These are phyloP conservation scores for Brotula barbata DNA, from an alignment of 2,797 vertebrate species.

Conservation along the genomic window DNA sequence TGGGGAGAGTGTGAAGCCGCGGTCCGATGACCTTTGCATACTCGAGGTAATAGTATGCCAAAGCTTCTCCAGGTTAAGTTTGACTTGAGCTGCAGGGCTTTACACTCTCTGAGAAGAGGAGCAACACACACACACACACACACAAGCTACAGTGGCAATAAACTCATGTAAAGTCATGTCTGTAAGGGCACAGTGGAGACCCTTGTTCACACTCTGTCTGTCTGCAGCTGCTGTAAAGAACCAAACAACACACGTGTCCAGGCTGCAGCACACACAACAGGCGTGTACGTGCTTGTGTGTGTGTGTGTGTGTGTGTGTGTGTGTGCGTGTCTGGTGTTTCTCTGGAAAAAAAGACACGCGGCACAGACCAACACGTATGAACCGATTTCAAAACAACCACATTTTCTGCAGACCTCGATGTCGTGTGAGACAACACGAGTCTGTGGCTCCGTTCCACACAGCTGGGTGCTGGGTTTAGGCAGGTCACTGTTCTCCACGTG, in stretches of 20 bases:
- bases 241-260: conserved; percentile 48
- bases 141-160: conserved; percentile 28
- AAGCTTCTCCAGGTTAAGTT: conserved; percentile 10
- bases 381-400: too few species aligned
- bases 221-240: conserved; percentile 64
- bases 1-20: neutral
- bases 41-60: conserved; percentile 27
- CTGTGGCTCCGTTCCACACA: too few species aligned
- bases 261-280: conserved; percentile 51
- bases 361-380: too few species aligned
- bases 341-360: too few species aligned
- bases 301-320: too few species aligned
- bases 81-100: conserved; percentile 14
- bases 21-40: conserved; percentile 18
- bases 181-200: conserved; percentile 50
- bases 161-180: conserved; percentile 60
- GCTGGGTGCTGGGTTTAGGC: conserved; percentile 8
- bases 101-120: conserved; percentile 2
- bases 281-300: conserved; percentile 38
- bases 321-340: too few species aligned
- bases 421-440: too few species aligned
- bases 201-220: conserved; percentile 52
- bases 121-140: conserved; percentile 45
- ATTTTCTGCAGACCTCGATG: too few species aligned
- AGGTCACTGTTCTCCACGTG: conserved; percentile 7